Base-by-base conservation (phyloP, 2,113 vertebrate species). In the Hippocampus zosterae region DNA sequence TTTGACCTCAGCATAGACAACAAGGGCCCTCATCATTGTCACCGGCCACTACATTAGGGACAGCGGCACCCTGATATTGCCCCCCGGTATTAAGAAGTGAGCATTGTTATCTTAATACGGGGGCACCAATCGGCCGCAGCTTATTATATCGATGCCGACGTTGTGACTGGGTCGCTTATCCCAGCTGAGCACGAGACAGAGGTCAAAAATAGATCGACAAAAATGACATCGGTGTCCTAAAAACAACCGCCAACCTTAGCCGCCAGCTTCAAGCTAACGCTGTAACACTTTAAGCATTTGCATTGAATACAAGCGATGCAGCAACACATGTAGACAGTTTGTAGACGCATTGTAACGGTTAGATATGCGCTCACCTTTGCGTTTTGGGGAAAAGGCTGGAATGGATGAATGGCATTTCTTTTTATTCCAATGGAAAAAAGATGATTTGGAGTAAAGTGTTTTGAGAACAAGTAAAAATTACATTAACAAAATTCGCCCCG, bases 1-100 rank as follows among this genome's bases (percentile, higher is more conserved):
- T 91, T 89, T 82, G 88, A 91, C 82, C 88, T 82, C 71, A 71
- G 81, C 75, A 75, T 73, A 77, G 78, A 83, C 82, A 81, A 77
- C 8, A 13, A 70, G 75, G 33, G 72, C n/a, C 7, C 62, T 55
- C 71, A 81, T 79, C 73, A 65, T 70, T 70, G 65, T 40, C 10
- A 23, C 75, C 74, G 60, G 64, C 55, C 65, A 76, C 27, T 33
- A 60, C 55, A 57, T 57, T 57, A 57, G 55, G 55, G 16, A 57
- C 57, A 25, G 37, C 23, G 2, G 41, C 42, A 46, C n/a, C 23
- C 4, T n/a, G 41, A 41, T n/a, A 12, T 56, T 69, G 40, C 53
- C 4, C 53, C 4, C 15, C 19, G 27, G 27, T 29, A 18, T 18
- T 33, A 18, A 33, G 15, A 55, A 53, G 21, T 21, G 21, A n/a